A percentile compares a stretch with the other conserved stretches of the same genome.
Conservation (phyloP, 2,797 vertebrate genomes). For the Hemitrygon akajei region DNA sequence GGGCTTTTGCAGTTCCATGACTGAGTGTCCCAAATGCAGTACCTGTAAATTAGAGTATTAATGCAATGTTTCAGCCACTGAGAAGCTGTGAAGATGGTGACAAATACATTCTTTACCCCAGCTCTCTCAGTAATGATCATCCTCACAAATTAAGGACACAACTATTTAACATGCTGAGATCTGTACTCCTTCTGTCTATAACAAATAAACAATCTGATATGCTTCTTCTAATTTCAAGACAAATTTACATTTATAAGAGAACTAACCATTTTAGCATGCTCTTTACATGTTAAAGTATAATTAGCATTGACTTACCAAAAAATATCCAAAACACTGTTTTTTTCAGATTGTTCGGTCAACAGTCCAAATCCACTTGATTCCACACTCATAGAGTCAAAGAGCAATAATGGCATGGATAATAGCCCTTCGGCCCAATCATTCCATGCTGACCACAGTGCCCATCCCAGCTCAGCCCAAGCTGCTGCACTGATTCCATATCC, state of each 20-base stretch:
- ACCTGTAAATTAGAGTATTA: constrained; percentile 16
- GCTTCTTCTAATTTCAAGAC: background rate
- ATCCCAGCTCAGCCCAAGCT: no score
- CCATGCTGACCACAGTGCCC: no score
- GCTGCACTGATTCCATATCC: no score
- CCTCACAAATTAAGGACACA: background rate
- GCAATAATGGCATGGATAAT: no score
- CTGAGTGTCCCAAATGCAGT: background rate
- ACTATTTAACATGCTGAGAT: background rate
- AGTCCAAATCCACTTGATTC: background rate
- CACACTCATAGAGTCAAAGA: no score
- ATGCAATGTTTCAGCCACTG: background rate
- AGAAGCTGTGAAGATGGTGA: background rate
- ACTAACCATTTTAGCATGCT: background rate
- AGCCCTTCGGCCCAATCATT: no score
- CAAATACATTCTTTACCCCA: background rate
- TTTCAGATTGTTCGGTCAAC: background rate
- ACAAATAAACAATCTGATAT: background rate
- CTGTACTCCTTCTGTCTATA: background rate
- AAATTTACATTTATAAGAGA: background rate
- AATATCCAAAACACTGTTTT: background rate
- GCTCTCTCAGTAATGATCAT: background rate
- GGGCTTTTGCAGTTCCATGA: background rate
- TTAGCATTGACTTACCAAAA: background rate
- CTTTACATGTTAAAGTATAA: background rate